Evolutionary conservation across 2,888 invertebrate genomes (phyloP).

Genomic region (Lordiphosa fenestrarum): DNA sequence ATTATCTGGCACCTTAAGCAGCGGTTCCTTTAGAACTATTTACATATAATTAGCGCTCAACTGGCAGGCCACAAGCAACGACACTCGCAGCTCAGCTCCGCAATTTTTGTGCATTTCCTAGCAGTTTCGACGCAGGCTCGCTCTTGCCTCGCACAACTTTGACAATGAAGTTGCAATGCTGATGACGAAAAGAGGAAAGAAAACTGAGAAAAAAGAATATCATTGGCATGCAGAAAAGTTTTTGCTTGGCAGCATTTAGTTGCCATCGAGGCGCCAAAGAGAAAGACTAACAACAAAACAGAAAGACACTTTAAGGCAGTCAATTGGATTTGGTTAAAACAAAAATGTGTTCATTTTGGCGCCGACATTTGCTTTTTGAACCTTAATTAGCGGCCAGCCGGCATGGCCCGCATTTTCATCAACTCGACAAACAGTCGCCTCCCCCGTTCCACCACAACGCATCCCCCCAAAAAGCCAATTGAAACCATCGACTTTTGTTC

Average conservation of each 20-base stretch:
- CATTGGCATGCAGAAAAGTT: conserved; percentile 64
- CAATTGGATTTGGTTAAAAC: conserved; percentile 9
- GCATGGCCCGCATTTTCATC: conserved; percentile 30
- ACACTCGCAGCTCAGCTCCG: conserved; percentile 6
- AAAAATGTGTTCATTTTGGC: conserved; percentile 2
- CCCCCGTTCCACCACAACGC: too few relatives aligned
- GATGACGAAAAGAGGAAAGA: conserved; percentile 30
- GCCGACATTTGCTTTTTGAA: conserved; percentile 8
- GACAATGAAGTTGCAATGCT: conserved; percentile 67
- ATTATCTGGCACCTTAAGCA: conserved; percentile 55
- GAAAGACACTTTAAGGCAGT: conserved; percentile 7
- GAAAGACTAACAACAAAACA: conserved; percentile 27
- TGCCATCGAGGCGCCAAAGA: conserved; percentile 58
- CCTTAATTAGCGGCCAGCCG: conserved; percentile 26
- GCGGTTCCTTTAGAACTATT: conserved; percentile 53
- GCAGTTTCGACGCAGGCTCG: conserved; percentile 14
- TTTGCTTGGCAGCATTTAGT: conserved; percentile 39
- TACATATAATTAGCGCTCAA: conserved; percentile 69
- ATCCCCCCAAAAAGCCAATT: too few relatives aligned
- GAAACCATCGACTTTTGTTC: too few relatives aligned
- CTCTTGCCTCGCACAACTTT: conserved; percentile 41
- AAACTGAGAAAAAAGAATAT: conserved; percentile 22
- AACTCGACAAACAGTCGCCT: conserved; percentile 6
- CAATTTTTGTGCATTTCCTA: conserved; percentile 43
- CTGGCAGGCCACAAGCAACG: conserved; percentile 37